Evolutionary conservation across 2,797 vertebrate genomes (phyloP).

Genomic region (Pogonophryne albipinna): DNA sequence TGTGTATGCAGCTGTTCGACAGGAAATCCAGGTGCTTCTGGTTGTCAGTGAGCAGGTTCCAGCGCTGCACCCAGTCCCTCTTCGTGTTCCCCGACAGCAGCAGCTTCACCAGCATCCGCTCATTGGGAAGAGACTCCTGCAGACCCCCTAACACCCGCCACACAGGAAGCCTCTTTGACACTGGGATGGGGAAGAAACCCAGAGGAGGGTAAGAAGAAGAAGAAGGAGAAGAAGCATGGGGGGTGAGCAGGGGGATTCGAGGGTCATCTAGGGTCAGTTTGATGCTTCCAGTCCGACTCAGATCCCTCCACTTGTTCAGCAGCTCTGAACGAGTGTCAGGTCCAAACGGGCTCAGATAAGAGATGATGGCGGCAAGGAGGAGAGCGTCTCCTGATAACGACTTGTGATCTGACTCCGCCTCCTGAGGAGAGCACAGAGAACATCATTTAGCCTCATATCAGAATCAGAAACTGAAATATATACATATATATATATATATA

Average conservation of each 20-base stretch:
- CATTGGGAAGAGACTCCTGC: conserved; percentile 44
- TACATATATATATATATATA: too few species aligned
- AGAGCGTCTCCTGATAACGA: conserved; percentile 84
- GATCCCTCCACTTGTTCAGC: conserved; percentile 85
- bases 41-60: conserved; percentile 85
- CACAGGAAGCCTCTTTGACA: conserved; percentile 59
- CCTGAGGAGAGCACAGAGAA: conserved; percentile 54
- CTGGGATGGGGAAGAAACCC: conserved; percentile 69
- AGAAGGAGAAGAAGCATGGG: conserved; percentile 19
- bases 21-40: conserved; percentile 72
- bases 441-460: background rate
- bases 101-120: conserved; percentile 73
- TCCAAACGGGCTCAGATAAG: conserved; percentile 88
- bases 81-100: conserved; percentile 77
- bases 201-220: background rate
- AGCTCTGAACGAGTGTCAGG: conserved; percentile 80
- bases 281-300: conserved; percentile 81
- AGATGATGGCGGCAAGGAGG: conserved; percentile 82
- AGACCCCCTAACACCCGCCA: conserved; percentile 67
- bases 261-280: conserved; percentile 77
- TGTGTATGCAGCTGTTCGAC: conserved; percentile 26
- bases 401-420: conserved; percentile 50
- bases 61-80: conserved; percentile 57
- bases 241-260: conserved; percentile 60
- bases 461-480: fast-evolving